Percentiles rank a stretch among this genome's conserved stretches.
Evolutionary conservation across 2,797 vertebrate species (phyloP).

Genomic region (Lepilemur ruficaudatus): DNA sequence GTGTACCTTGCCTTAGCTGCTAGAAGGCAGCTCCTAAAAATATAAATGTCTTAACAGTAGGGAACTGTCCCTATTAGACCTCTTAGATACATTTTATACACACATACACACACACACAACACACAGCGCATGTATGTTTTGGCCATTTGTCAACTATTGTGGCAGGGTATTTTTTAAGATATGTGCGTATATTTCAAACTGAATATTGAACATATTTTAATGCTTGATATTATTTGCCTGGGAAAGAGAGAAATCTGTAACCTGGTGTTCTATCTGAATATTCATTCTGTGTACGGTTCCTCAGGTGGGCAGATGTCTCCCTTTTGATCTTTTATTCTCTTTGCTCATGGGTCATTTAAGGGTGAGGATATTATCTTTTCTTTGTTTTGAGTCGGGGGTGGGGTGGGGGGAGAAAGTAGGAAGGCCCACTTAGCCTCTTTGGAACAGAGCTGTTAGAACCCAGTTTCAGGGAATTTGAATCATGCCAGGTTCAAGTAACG

Average conservation of each 20-base stretch:
- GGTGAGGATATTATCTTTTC: not conserved
- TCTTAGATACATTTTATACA: not conserved
- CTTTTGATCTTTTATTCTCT: not conserved
- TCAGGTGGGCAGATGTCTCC: not conserved
- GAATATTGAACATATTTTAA: not conserved
- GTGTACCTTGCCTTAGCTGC: not conserved
- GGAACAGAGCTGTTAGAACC: not conserved
- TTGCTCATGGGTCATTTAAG: not conserved
- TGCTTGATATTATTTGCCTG: not conserved
- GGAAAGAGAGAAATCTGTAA: not conserved
- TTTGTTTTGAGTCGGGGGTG: not conserved
- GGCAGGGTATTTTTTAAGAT: not conserved
- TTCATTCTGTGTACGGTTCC: not conserved
- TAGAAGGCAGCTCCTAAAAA: constrained; percentile 27
- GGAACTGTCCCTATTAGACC: not conserved
- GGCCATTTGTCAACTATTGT: not conserved
- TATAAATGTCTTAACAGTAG: not conserved
- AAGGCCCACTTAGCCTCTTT: not conserved
- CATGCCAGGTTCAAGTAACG: not conserved
- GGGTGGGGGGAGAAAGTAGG: not conserved
- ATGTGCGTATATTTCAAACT: not conserved
- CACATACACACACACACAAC: too few species aligned
- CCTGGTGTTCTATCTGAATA: not conserved
- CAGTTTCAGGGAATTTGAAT: not conserved
- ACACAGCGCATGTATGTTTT: not conserved